phyloP scores from a whole-genome alignment of 2,888 invertebrate genomes.

The Orthosia gothica region DNA sequence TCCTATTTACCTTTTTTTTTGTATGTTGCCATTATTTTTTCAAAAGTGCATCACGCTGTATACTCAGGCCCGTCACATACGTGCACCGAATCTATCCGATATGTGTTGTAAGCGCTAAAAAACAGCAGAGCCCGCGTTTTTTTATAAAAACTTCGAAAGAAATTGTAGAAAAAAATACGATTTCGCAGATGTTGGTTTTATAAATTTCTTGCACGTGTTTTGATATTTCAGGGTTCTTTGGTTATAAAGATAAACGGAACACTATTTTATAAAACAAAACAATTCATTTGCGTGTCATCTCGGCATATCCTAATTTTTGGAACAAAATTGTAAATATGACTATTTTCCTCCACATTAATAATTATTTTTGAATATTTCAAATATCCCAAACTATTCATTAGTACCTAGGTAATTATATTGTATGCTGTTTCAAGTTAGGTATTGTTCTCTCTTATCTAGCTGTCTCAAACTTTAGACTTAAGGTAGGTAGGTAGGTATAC shows the following conservation, averaged over 20 bases:
- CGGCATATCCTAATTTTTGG: too few relatives aligned
- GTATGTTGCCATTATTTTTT: background rate
- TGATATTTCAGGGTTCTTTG: conserved; percentile 66
- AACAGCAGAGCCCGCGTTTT: conserved; percentile 82
- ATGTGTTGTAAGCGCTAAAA: conserved; percentile 81
- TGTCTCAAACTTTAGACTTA: too few relatives aligned
- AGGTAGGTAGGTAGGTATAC: background rate
- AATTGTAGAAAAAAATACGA: conserved; percentile 84
- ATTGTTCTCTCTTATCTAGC: background rate
- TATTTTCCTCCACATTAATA: too few relatives aligned
- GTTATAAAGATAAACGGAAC: conserved; percentile 5
- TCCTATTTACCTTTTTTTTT: background rate
- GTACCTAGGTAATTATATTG: background rate
- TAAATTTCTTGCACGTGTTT: conserved; percentile 90
- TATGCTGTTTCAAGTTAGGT: too few relatives aligned
- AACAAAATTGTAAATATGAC: too few relatives aligned
- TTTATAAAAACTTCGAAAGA: conserved; percentile 82
- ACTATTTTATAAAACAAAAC: background rate
- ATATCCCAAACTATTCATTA: background rate
- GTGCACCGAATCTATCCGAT: conserved; percentile 84
- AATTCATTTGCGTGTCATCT: too few relatives aligned
- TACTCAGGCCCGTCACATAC: conserved; percentile 70
- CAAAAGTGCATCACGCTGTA: conserved; percentile 59
- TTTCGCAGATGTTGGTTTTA: conserved; percentile 91
- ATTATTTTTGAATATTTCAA: background rate